Percentiles rank a stretch among this genome's conserved stretches.
These are phyloP conservation scores for Scaptomyza reducta DNA, from an alignment of 2,888 invertebrate species.

Conservation along the genomic window DNA sequence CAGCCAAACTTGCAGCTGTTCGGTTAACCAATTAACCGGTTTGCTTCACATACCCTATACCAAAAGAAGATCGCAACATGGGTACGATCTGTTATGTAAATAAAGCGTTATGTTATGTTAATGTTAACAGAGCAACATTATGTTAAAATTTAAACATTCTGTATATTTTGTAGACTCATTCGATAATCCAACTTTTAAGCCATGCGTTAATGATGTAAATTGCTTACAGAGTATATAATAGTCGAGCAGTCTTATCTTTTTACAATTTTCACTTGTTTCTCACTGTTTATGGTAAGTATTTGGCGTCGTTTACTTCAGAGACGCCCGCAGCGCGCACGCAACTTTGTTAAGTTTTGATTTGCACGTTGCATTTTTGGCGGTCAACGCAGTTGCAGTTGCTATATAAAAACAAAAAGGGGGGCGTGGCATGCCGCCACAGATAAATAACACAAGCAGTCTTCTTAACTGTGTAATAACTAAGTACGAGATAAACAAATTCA, in stretches of 20 bases:
- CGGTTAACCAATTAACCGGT: slow-evolving; percentile 47
- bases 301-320: slow-evolving; percentile 51
- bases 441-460: slow-evolving; percentile 12
- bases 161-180: not conserved
- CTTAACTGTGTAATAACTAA: not conserved
- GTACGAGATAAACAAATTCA: not conserved
- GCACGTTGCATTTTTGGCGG: slow-evolving; percentile 57
- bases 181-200: not conserved
- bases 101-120: not conserved
- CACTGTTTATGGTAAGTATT: slow-evolving; percentile 20
- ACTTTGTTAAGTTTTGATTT: slow-evolving; percentile 46
- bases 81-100: not conserved
- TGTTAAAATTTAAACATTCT: not conserved
- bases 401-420: slow-evolving; percentile 30
- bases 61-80: fast-evolving
- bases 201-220: not conserved
- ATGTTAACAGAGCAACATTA: not conserved
- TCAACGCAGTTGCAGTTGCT: slow-evolving; percentile 53
- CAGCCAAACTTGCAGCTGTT: slow-evolving; percentile 56
- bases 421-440: slow-evolving; percentile 42
- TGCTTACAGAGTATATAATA: slow-evolving; percentile 1
- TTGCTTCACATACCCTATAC: slow-evolving; percentile 25
- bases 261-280: slow-evolving; percentile 22
- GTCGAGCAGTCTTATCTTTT: not conserved
- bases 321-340: slow-evolving; percentile 55